Conservation (phyloP, 2,797 vertebrate species). For the Muscicapa comitata region DNA sequence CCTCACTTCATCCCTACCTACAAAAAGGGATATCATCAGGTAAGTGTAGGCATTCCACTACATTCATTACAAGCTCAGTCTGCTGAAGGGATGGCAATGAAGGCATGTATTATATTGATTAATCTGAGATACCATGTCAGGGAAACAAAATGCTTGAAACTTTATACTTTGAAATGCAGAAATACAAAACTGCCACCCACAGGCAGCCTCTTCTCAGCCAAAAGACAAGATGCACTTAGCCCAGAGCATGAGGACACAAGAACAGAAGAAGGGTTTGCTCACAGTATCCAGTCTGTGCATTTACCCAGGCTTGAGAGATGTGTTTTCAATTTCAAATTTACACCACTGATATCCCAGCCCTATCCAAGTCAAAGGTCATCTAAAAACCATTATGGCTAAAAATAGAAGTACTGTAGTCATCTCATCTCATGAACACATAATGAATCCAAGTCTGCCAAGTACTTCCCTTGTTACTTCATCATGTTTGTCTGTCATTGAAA, state of each 20-base stretch:
- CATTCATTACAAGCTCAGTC: not conserved
- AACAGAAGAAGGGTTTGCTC: not conserved
- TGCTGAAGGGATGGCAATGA: not conserved
- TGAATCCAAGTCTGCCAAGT: not conserved
- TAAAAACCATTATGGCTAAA: not conserved
- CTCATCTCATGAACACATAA: not conserved
- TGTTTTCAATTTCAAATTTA: not conserved
- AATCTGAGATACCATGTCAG: not conserved
- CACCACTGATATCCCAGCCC: not conserved
- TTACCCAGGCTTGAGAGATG: not conserved
- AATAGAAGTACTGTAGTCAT: not conserved
- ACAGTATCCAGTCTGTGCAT: not conserved
- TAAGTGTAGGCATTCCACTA: not conserved
- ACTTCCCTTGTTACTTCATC: not conserved
- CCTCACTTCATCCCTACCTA: not conserved
- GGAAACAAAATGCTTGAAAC: not conserved
- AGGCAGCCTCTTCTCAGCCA: not conserved
- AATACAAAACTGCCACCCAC: constrained; percentile 4
- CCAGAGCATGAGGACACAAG: not conserved
- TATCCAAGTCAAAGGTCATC: not conserved
- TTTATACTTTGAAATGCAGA: constrained; percentile 1
- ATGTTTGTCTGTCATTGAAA: not conserved
- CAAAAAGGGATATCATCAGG: not conserved
- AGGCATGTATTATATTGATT: not conserved
- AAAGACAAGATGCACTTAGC: not conserved